A percentile compares a stretch with the other conserved stretches of the same genome.
phyloP scores from a whole-genome alignment of 2,888 invertebrate species.

The Erebia epiphron region DNA sequence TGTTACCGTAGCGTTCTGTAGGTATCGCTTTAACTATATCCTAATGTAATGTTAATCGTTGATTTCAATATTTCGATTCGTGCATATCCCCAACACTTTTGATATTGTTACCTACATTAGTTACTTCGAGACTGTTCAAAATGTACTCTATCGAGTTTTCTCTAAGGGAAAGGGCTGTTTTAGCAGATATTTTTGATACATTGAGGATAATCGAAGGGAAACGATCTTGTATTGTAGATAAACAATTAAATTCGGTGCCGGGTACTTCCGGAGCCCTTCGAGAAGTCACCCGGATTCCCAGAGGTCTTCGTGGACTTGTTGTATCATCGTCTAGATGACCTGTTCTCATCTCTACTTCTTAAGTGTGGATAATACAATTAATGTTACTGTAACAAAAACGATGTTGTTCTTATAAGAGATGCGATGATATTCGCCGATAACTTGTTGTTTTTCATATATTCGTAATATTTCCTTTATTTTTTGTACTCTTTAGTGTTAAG shows the following conservation, averaged over 20 bases:
- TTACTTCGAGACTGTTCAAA: conserved; percentile 82
- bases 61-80: conserved; percentile 71
- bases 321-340: conserved; percentile 49
- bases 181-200: conserved; percentile 83
- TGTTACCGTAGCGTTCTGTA: conserved; percentile 70
- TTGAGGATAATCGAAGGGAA: conserved; percentile 80
- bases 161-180: conserved; percentile 82
- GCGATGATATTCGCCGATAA: conserved; percentile 77
- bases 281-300: conserved; percentile 37
- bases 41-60: conserved; percentile 66
- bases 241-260: conserved; percentile 45
- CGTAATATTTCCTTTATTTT: conserved; percentile 83
- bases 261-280: conserved; percentile 33
- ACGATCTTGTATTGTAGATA: conserved; percentile 66
- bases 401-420: conserved; percentile 81
- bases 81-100: conserved; percentile 79
- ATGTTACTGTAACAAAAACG: conserved; percentile 80
- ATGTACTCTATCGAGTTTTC: conserved; percentile 78
- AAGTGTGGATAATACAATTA: conserved; percentile 69
- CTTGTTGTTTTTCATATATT: conserved; percentile 83
- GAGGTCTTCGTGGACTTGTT: conserved; percentile 43
- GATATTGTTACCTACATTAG: conserved; percentile 82
- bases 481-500: conserved; percentile 83
- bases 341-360: conserved; percentile 64
- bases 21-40: conserved; percentile 72